phyloP scores from a whole-genome alignment of 2,797 vertebrate genomes.

The Botia kubotai region DNA sequence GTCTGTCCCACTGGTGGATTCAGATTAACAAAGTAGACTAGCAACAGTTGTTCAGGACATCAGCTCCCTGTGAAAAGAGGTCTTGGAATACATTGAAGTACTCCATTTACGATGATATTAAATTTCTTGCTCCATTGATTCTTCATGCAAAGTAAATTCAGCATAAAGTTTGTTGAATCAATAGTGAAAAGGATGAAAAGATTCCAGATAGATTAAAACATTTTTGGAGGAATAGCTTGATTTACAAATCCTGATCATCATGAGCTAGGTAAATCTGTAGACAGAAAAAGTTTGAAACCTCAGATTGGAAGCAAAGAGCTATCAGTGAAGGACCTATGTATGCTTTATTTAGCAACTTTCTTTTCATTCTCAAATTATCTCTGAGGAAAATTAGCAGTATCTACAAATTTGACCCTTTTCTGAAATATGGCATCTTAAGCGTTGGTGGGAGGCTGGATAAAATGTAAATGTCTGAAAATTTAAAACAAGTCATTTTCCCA shows the following conservation, averaged over 20 bases:
- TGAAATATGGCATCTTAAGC: not conserved
- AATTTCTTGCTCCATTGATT: no score
- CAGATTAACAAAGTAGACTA: no score
- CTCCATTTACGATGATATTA: no score
- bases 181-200: no score
- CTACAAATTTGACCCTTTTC: not conserved
- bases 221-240: no score
- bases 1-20: not conserved
- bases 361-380: not conserved
- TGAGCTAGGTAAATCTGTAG: not conserved
- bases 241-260: no score
- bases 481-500: not conserved
- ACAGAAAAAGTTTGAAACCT: not conserved
- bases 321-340: not conserved
- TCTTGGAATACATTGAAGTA: no score
- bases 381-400: not conserved
- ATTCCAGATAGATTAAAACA: no score
- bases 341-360: not conserved
- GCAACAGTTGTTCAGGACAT: no score
- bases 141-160: no score
- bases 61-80: no score
- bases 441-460: not conserved
- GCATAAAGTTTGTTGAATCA: no score
- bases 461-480: not conserved
- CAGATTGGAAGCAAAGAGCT: not conserved